Evolutionary conservation across 2,113 vertebrate species (phyloP), one percentile per base, ranked within the genome.

Genomic region (Antidorcas marsupialis): DNA sequence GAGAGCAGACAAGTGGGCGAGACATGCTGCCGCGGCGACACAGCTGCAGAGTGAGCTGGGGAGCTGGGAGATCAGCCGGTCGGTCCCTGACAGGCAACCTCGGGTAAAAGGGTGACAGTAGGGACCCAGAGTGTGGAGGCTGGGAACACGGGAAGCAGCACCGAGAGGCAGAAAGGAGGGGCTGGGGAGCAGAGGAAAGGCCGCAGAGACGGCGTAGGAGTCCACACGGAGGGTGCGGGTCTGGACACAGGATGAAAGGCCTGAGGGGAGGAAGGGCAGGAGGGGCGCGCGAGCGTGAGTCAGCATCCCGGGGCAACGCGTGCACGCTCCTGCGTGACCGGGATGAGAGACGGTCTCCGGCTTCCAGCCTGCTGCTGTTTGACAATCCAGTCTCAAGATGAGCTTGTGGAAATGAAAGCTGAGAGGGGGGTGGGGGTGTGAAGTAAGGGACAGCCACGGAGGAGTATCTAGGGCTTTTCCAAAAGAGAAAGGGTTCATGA

Each of bases 291-390:
- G 0, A 12, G 67, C 1, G 2, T 3, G n/a, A 71, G n/a, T 6
- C 36, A 25, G 19, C n/a, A 5, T 3, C 36, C 36, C 0, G 0
- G n/a, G 67, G 36, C 10, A 21, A 0, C 36, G 21, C 0, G 2
- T 25, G 67, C 67, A 13, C n/a, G 21, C 10, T 74, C 21, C 67
- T 39, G 11, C 1, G 0, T 1, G 0, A 74, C 67, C 10, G 0
- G 36, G 5, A 39, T 2, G 67, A 23, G 67, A 39, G 5, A 2
- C 10, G 0, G n/a, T 12, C 67, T 71, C 67, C 1, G 2, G 67
- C n/a, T 23, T 71, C 67, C 67, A 71, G n/a, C 67, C 67, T 39
- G 19, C 67, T 39, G 67, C 67, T 39, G n/a, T 23, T 39, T 6
- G n/a, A 36, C 67, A 12, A 3, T 23, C n/a, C 67, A 39, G 1